phyloP scores from a whole-genome alignment of 1,140 invertebrate species.

The Formica selysi region DNA sequence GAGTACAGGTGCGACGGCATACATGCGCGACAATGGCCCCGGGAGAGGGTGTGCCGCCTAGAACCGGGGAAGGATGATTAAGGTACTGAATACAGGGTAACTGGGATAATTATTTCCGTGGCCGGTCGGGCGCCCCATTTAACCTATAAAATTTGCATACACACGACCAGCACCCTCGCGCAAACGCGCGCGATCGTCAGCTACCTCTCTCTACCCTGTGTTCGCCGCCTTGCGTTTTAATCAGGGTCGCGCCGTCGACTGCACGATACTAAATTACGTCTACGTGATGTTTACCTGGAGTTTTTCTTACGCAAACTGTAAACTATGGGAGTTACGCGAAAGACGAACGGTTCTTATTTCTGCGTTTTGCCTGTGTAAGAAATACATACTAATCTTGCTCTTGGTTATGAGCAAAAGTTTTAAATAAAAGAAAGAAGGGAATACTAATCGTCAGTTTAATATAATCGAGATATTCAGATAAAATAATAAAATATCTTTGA shows the following conservation, averaged over 20 bases:
- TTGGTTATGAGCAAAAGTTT: slow-evolving; percentile 13
- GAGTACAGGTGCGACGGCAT: slow-evolving; percentile 44
- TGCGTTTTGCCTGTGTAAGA: background rate
- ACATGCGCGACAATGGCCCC: slow-evolving; percentile 49
- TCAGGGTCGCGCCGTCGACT: slow-evolving; percentile 53
- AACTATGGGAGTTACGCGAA: slow-evolving; percentile 36
- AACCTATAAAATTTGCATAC: slow-evolving; percentile 82
- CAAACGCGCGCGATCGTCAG: slow-evolving; percentile 37
- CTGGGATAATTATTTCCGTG: slow-evolving; percentile 80
- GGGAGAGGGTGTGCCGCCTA: slow-evolving; percentile 44
- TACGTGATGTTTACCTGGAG: slow-evolving; percentile 52
- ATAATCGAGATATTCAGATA: background rate
- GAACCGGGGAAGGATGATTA: slow-evolving; percentile 64
- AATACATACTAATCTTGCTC: slow-evolving; percentile 39
- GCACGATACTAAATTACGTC: slow-evolving; percentile 57
- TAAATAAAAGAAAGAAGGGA: slow-evolving; percentile 2
- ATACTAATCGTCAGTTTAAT: background rate
- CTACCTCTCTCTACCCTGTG: slow-evolving; percentile 26
- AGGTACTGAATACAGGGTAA: slow-evolving; percentile 76
- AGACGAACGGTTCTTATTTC: slow-evolving; percentile 52
- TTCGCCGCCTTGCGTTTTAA: slow-evolving; percentile 64
- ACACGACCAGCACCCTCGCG: slow-evolving; percentile 35
- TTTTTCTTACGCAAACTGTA: slow-evolving; percentile 61
- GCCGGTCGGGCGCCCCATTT: slow-evolving; percentile 75
- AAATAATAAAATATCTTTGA: background rate